Conservation (phyloP, 2,113 vertebrate genomes). For the Lagenorhynchus albirostris region DNA sequence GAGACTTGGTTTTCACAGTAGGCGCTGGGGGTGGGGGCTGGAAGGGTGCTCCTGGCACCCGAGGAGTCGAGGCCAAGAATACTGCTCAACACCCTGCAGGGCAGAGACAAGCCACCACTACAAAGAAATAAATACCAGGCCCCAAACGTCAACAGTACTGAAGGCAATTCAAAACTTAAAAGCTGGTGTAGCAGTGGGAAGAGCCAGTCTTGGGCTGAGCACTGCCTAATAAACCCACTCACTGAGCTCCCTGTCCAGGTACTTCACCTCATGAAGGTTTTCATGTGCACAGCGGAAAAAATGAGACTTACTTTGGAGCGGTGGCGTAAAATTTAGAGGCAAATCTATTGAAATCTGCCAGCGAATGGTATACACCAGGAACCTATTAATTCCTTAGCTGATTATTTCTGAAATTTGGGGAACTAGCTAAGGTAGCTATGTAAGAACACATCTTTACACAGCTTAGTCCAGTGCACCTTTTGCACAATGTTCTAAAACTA, state of each 20-base stretch:
- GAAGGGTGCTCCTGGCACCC: accelerated
- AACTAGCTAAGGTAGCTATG: not conserved
- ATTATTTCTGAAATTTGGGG: not conserved
- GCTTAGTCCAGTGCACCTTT: not conserved
- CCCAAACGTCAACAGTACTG: not conserved
- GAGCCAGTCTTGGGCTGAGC: not conserved
- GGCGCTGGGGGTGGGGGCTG: not conserved
- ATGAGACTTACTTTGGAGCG: not conserved
- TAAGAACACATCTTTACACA: not conserved
- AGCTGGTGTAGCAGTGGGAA: not conserved
- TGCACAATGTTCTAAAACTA: not conserved
- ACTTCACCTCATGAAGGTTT: not conserved
- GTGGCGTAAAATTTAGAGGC: not conserved
- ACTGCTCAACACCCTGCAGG: too few relatives aligned
- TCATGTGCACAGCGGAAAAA: not conserved
- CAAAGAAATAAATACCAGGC: accelerated
- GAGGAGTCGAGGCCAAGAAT: not conserved
- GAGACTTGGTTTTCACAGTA: not conserved
- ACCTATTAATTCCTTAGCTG: not conserved
- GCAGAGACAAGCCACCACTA: not conserved
- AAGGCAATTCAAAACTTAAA: too few relatives aligned
- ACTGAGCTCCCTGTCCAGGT: too few relatives aligned
- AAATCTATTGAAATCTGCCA: not conserved
- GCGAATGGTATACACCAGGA: not conserved
- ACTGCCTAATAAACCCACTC: not conserved